Evolutionary conservation across 2,113 vertebrate genomes (phyloP).

Genomic region (Himantopus leucocephalus): DNA sequence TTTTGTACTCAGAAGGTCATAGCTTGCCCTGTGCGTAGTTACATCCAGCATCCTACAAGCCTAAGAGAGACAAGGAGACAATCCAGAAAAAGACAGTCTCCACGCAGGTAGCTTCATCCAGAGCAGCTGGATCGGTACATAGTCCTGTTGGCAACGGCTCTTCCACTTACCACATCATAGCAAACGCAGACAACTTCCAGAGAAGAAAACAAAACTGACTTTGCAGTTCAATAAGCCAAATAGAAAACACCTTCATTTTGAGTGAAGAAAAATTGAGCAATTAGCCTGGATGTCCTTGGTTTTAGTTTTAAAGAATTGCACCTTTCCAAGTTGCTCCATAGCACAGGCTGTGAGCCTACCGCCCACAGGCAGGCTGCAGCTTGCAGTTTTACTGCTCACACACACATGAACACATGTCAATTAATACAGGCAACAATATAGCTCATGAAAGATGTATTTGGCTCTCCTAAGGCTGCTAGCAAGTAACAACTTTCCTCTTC

Average conservation of each 20-base stretch:
- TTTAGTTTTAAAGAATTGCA: not conserved
- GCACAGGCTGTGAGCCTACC: not conserved
- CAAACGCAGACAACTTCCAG: not conserved
- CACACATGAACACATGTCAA: not conserved
- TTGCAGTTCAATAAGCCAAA: not conserved
- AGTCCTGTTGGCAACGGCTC: not conserved
- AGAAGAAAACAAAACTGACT: not conserved
- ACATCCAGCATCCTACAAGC: not conserved
- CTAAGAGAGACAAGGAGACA: not conserved
- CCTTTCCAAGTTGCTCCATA: not conserved
- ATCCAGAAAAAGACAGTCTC: not conserved
- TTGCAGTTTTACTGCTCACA: not conserved
- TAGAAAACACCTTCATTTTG: not conserved
- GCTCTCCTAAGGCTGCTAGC: not conserved
- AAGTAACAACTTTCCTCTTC: not conserved
- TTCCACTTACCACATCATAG: not conserved
- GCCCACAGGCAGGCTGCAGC: not conserved
- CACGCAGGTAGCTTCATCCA: not conserved
- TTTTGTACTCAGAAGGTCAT: not conserved
- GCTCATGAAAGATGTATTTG: not conserved
- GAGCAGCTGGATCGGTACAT: not conserved
- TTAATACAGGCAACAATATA: not conserved
- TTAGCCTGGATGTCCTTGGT: not conserved
- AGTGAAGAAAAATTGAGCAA: not conserved
- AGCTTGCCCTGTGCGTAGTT: not conserved